These are phyloP conservation scores for Astyanax mexicanus DNA, from an alignment of 2,797 vertebrate genomes.

Conservation along the genomic window DNA sequence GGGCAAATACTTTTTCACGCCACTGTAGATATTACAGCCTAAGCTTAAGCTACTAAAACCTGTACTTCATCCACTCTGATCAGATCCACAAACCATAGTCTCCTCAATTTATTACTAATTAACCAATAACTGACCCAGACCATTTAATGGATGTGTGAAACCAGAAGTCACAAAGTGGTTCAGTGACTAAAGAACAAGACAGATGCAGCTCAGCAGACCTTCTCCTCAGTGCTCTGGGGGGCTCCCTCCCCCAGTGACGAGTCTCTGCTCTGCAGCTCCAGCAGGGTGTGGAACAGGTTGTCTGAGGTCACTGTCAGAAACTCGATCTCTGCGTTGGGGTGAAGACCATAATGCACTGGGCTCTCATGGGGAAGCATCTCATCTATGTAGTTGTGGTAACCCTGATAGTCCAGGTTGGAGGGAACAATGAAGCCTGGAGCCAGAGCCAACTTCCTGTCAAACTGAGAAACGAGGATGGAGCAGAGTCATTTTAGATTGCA, in stretches of 20 bases:
- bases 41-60: too few relatives aligned
- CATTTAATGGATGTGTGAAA: neutral
- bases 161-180: neutral
- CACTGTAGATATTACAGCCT: too few relatives aligned
- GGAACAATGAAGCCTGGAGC: conserved; percentile 79
- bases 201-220: conserved; percentile 58
- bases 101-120: neutral
- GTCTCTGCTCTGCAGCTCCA: conserved; percentile 83
- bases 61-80: too few relatives aligned
- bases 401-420: conserved; percentile 82
- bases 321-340: conserved; percentile 83
- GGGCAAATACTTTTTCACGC: too few relatives aligned
- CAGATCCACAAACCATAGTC: too few relatives aligned
- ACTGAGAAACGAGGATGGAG: conserved; percentile 59
- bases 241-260: conserved; percentile 78
- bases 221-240: conserved; percentile 81
- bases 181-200: neutral
- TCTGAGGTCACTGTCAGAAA: conserved; percentile 83
- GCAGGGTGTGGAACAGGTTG: conserved; percentile 81
- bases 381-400: conserved; percentile 80
- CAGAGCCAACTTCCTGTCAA: conserved; percentile 80
- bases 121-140: neutral
- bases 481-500: too few relatives aligned
- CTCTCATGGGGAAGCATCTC: conserved; percentile 82
- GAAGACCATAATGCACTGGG: conserved; percentile 79